Base-by-base conservation (phyloP, 2,113 vertebrate genomes). In the Pitta sordida region DNA sequence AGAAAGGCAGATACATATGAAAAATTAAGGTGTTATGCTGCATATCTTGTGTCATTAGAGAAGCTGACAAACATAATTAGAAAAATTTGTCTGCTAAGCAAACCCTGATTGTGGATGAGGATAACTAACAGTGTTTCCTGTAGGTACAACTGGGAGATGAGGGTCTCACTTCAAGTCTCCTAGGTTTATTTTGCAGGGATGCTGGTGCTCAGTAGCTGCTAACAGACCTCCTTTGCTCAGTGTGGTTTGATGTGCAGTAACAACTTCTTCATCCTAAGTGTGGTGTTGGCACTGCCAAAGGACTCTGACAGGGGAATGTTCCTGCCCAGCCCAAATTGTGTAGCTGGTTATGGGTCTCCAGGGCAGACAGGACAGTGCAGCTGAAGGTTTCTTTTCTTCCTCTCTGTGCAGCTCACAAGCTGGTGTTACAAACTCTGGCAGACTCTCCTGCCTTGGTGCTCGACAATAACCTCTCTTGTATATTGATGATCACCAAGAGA, bases 401-500 rank as follows among this genome's bases (percentile, higher is more conserved):
- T 64, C 23, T 44, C 36, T n/a, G 8, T 73, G 30, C 32, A 27
- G 44, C 52, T 67, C 43, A 48, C 21, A 26, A 26, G 44, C 32
- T 53, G 46, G 22, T 77, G 37, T 62, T 80, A 32, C 55, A 53
- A 79, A 37, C 19, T 41, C 51, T 55, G 52, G 51, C 68, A 77
- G 64, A 18, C 68, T 86, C 37, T 74, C 22, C 51, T 58, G 71
- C 91, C 26, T 81, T 36, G 64, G 34, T 81, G 34, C 11, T 4
- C 55, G 77, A 48, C 77, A 70, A n/a, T 83, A 77, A 21, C 37
- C 63, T 74, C 51, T 74, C 71, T 52, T 32, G 29, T 76, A 80
- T 70, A 30, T 78, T 92, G 73, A 81, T 55, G 60, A 62, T 90
- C 29, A 48, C 51, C 73, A 17, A 27, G 91, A 96, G 94, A 90